These are phyloP conservation scores for Campylomormyrus numenius DNA, from an alignment of 2,113 vertebrate genomes.

Conservation along the genomic window DNA sequence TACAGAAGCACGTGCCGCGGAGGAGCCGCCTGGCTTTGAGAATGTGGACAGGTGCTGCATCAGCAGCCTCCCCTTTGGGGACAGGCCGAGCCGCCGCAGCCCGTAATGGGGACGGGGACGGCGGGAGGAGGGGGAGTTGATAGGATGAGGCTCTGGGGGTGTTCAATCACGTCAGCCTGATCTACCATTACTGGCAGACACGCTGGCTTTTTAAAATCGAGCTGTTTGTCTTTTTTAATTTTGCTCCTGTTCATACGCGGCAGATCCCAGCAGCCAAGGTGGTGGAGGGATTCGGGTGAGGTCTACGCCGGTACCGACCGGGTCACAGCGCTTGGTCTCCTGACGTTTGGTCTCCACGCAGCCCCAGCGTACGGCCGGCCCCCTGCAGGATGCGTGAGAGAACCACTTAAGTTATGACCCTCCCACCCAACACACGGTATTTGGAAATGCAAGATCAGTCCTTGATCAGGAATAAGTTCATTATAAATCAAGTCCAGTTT, in stretches of 20 bases:
- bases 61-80: not conserved
- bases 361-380: not conserved
- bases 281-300: not conserved
- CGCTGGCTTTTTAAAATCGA: not conserved
- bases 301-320: not conserved
- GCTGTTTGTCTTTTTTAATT: not conserved
- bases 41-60: not conserved
- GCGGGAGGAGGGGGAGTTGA: not conserved
- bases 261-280: not conserved
- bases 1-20: not conserved
- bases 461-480: not conserved
- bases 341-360: not conserved
- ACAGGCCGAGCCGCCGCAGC: not conserved
- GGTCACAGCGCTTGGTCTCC: not conserved
- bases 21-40: not conserved
- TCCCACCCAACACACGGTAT: not conserved
- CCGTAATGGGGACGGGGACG: not conserved
- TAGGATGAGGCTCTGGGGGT: not conserved
- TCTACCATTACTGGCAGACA: not conserved
- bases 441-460: not conserved
- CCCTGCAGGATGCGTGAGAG: not conserved
- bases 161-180: not conserved
- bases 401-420: not conserved
- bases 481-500: not conserved
- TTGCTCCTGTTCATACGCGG: not conserved